phyloP scores from a whole-genome alignment of 2,888 invertebrate species.

The Troglohyphantes excavatus region DNA sequence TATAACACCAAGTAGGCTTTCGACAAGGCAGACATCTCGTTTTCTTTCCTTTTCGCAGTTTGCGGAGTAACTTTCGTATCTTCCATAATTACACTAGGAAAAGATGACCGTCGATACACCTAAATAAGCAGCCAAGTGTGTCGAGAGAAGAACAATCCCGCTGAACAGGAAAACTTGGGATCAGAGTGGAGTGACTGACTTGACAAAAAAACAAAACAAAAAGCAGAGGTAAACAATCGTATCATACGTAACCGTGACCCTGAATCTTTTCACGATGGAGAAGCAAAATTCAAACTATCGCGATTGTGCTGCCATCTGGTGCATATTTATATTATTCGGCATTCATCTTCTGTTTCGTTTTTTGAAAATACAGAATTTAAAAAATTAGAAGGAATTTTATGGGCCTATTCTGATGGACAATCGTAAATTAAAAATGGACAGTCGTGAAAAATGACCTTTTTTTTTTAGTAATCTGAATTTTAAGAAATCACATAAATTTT shows the following conservation, averaged over 20 bases:
- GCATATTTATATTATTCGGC: no score
- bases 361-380: no score
- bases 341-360: no score
- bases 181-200: background rate
- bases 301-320: constrained; percentile 58
- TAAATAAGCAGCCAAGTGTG: background rate
- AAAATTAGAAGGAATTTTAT: no score
- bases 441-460: no score
- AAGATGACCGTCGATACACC: background rate
- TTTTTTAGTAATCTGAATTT: no score
- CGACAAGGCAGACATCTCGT: constrained; percentile 80
- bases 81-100: constrained; percentile 23
- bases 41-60: constrained; percentile 18
- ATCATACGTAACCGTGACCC: background rate
- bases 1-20: constrained; percentile 88
- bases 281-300: background rate
- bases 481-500: no score
- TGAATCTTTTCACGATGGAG: background rate
- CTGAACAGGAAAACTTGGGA: background rate
- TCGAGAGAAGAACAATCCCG: background rate
- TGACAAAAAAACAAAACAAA: background rate
- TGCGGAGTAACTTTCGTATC: constrained; percentile 25
- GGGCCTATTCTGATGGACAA: no score
- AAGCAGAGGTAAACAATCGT: background rate
- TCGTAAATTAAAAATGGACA: no score